These are phyloP conservation scores for Drosophila nannoptera DNA, from an alignment of 1,140 invertebrate genomes.

Conservation along the genomic window DNA sequence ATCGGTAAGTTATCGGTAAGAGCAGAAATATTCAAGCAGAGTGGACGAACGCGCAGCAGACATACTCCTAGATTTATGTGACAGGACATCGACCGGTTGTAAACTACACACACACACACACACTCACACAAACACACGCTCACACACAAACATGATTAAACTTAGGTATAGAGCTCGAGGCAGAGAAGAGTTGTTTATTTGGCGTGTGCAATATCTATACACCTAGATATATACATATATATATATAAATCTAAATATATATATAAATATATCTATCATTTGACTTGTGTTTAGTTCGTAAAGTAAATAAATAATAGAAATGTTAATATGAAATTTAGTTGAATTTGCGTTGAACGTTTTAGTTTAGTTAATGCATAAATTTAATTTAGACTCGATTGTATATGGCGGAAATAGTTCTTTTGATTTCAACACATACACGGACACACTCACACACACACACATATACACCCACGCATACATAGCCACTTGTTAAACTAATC, in stretches of 20 bases:
- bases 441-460: slow-evolving; percentile 17
- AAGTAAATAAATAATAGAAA: slow-evolving; percentile 63
- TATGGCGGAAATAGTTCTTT: slow-evolving; percentile 60
- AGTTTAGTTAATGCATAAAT: slow-evolving; percentile 71
- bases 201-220: slow-evolving; percentile 55
- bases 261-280: too few species aligned
- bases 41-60: slow-evolving; percentile 12
- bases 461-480: slow-evolving; percentile 38
- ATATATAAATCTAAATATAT: too few species aligned
- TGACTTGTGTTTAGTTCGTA: too few species aligned
- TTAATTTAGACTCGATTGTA: slow-evolving; percentile 65
- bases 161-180: slow-evolving; percentile 15
- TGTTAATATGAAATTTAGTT: slow-evolving; percentile 75
- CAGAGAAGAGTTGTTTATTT: slow-evolving; percentile 50
- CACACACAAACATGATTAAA: slow-evolving; percentile 13
- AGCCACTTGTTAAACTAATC: slow-evolving; percentile 76
- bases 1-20: slow-evolving; percentile 12
- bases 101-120: slow-evolving; percentile 39
- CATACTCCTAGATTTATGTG: slow-evolving; percentile 23
- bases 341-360: slow-evolving; percentile 73
- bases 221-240: too few species aligned
- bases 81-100: slow-evolving; percentile 56
- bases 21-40: slow-evolving; percentile 1
- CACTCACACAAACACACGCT: slow-evolving; percentile 31
- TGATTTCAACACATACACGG: slow-evolving; percentile 19